Evolutionary conservation across 2,797 vertebrate genomes (phyloP), one percentile per base, ranked within the genome.

Genomic region (Gymnoscopelus braueri): DNA sequence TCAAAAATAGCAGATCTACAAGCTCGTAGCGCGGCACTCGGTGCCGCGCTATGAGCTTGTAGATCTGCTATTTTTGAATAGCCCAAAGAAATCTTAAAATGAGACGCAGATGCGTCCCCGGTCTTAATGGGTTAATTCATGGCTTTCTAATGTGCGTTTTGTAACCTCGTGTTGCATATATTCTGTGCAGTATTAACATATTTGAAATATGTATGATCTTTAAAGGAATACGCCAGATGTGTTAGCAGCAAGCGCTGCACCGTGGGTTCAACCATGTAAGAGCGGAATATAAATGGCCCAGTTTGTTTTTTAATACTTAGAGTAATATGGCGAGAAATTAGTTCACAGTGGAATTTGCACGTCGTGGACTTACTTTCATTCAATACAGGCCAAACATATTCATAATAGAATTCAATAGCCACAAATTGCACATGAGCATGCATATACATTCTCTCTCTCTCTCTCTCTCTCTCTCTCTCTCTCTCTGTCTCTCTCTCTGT

Each of bases 161-260:
- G 82, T 85, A 84, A 85, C 77, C 50, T 74, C 71, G 60, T 77
- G 53, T 81, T 81, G 71, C 85, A 85, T 85, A 83, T 82, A 84
- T 81, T 89, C 74, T 0, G 8, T 24, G 53, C 55, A 63, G 26
- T 69, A 88, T 91, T 87, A 89, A 78, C 88, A 91, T 88, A 89
- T 88, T 77, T 87, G 77, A 88, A 90, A 90, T 83, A 82, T 88
- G 82, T 82, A 85, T 83, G 75, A 86, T 89, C 72, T 86, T 83
- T 81, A 82, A 44, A 87, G 64, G 74, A 86, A 82, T 79, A 77
- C 71, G 69, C 69, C 78, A 54, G 51, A 88, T 86, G 85, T 87
- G 87, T 86, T 88, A 63, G 72, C 48, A 65, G 49, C 71, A 60
- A 74, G 26, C 57, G 56, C 61, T 63, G 71, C 72, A 61, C 61